Percentiles rank a stretch among this genome's conserved stretches.
phyloP scores from a whole-genome alignment of 2,888 invertebrate genomes.

The Polia nebulosa region DNA sequence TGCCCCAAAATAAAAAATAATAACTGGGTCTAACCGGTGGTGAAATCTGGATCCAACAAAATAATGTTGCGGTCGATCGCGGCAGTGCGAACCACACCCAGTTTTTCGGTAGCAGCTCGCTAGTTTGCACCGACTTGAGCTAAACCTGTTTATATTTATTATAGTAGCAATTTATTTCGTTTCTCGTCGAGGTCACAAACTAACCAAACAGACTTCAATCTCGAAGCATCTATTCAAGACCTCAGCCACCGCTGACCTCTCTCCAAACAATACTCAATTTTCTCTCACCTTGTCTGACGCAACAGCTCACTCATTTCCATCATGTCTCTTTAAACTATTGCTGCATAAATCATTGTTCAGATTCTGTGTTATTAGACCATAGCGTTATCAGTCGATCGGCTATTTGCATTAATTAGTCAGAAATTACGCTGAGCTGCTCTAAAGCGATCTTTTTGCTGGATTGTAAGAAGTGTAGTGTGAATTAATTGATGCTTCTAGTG shows the following conservation, averaged over 20 bases:
- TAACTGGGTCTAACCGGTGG: no score
- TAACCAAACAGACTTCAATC: not conserved
- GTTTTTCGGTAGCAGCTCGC: not conserved
- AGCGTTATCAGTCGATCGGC: slow-evolving; percentile 55
- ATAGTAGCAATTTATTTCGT: slow-evolving; percentile 4
- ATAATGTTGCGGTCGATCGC: fast-evolving
- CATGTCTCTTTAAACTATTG: slow-evolving; percentile 17
- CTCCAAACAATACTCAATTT: slow-evolving; percentile 39
- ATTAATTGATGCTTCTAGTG: slow-evolving; percentile 43
- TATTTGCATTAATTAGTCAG: slow-evolving; percentile 65
- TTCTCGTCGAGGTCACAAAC: not conserved
- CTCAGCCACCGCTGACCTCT: slow-evolving; percentile 30
- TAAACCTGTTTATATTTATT: no score
- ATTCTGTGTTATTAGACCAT: slow-evolving; percentile 49
- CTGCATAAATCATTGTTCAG: slow-evolving; percentile 30
- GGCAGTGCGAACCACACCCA: not conserved
- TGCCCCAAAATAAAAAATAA: no score
- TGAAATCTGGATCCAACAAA: no score
- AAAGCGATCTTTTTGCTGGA: slow-evolving; percentile 48
- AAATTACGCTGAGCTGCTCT: slow-evolving; percentile 53
- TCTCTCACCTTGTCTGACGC: slow-evolving; percentile 61
- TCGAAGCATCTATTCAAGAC: slow-evolving; percentile 19
- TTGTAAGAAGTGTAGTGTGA: slow-evolving; percentile 54
- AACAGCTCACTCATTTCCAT: slow-evolving; percentile 42
- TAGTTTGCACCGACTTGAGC: not conserved